Percentiles rank a stretch among this genome's conserved stretches.
Conservation (phyloP, 92 coral and sea anemone species). For the Plumapathes pennacea region DNA sequence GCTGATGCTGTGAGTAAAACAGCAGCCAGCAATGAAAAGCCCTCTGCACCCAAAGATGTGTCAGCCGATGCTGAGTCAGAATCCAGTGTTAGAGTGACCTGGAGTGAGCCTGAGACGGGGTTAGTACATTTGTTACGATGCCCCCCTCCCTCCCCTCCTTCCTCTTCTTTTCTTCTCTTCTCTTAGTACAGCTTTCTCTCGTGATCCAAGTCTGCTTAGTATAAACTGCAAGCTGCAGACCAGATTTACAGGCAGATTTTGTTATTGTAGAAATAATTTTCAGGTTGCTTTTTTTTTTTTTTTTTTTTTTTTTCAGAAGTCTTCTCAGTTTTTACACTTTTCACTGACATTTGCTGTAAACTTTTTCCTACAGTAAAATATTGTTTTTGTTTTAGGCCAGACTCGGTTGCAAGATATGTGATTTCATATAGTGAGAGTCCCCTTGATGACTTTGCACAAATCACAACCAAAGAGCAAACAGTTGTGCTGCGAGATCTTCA, state of each 20-base stretch:
- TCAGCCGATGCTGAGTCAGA: constrained; percentile 51
- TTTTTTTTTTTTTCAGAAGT: too few species aligned
- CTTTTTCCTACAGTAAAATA: too few species aligned
- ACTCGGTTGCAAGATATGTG: constrained; percentile 11
- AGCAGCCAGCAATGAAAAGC: constrained; percentile 19
- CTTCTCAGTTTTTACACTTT: too few species aligned
- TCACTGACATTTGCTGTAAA: not conserved
- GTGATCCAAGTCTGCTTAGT: too few species aligned
- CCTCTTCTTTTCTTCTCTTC: too few species aligned
- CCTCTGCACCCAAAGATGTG: constrained; percentile 56
- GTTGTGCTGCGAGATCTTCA: constrained; percentile 43
- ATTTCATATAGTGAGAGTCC: constrained; percentile 12
- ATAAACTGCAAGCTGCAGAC: too few species aligned
- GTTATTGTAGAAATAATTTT: too few species aligned
- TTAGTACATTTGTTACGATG: too few species aligned
- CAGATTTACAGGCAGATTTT: too few species aligned
- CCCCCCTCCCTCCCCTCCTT: too few species aligned
- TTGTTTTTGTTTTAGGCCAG: constrained; percentile 1
- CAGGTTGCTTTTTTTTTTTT: too few species aligned
- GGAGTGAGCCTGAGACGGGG: constrained; percentile 69
- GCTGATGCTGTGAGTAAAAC: constrained; percentile 22
- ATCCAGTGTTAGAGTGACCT: constrained; percentile 63
- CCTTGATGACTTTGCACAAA: constrained; percentile 1
- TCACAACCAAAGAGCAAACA: constrained; percentile 36
- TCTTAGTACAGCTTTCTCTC: too few species aligned